Evolutionary conservation across 2,888 invertebrate species (phyloP).

Genomic region (Orthosia cruda): DNA sequence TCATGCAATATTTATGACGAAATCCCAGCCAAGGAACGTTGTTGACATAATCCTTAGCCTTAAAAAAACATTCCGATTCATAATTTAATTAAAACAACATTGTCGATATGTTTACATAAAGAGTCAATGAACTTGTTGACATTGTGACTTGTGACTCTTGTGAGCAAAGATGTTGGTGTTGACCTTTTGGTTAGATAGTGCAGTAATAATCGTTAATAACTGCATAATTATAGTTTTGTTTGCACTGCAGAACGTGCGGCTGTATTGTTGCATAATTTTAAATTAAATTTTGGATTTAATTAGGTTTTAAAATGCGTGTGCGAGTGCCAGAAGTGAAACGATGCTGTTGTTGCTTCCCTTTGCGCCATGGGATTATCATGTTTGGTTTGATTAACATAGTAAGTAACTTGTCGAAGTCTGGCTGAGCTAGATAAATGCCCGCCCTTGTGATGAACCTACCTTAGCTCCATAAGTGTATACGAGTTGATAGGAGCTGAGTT

Average conservation of each 20-base stretch:
- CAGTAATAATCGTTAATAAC: constrained; percentile 52
- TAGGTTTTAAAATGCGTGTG: constrained; percentile 67
- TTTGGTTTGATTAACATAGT: constrained; percentile 87
- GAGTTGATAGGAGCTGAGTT: no score
- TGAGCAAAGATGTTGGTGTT: constrained; percentile 56
- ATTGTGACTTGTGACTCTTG: constrained; percentile 54
- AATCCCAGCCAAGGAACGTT: constrained; percentile 14
- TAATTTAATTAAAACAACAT: constrained; percentile 60
- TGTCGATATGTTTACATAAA: constrained; percentile 55
- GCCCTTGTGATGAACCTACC: no score
- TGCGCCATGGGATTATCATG: constrained; percentile 85
- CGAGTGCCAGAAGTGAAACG: constrained; percentile 84
- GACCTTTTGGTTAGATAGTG: constrained; percentile 63
- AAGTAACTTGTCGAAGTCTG: constrained; percentile 64
- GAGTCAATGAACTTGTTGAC: constrained; percentile 70
- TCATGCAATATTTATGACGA: constrained; percentile 43
- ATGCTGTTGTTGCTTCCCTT: constrained; percentile 87
- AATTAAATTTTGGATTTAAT: constrained; percentile 21
- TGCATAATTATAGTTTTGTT: constrained; percentile 64
- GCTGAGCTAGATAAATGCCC: no score
- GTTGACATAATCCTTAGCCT: constrained; percentile 18
- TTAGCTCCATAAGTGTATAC: no score
- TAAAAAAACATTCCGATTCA: constrained; percentile 54
- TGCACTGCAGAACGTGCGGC: constrained; percentile 50
- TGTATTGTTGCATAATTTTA: constrained; percentile 39